Percentiles rank a stretch among this genome's conserved stretches.
Conservation (phyloP, 2,797 vertebrate species). For the Karalla daura region DNA sequence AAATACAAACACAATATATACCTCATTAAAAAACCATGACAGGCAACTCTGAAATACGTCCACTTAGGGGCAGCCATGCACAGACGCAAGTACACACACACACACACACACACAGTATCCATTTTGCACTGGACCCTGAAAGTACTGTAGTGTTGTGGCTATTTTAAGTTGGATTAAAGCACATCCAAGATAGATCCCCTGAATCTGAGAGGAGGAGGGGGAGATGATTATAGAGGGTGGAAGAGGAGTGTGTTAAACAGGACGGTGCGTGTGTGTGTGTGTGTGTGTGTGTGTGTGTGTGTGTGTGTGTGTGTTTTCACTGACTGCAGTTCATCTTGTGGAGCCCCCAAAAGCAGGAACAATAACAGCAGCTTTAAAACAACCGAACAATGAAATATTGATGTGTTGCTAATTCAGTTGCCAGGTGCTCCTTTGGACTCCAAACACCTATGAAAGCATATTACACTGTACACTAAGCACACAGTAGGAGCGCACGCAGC, state of each 20-base stretch:
- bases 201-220: slow-evolving; percentile 1
- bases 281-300: not conserved
- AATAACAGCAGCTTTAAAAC: slow-evolving; percentile 40
- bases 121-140: not conserved
- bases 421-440: slow-evolving; percentile 28
- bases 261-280: not conserved
- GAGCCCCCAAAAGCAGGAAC: no score
- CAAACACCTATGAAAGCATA: slow-evolving; percentile 4
- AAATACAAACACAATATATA: not conserved
- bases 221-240: slow-evolving; percentile 1
- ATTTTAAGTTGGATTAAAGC: slow-evolving; percentile 13
- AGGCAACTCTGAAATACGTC: slow-evolving; percentile 1
- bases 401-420: slow-evolving; percentile 43
- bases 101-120: not conserved
- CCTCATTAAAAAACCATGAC: slow-evolving; percentile 9
- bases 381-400: slow-evolving; percentile 48
- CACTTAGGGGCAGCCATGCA: not conserved
- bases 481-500: not conserved
- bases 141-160: not conserved
- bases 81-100: not conserved
- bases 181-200: slow-evolving; percentile 2
- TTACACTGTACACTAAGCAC: slow-evolving; percentile 10
- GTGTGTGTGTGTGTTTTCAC: no score
- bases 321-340: no score
- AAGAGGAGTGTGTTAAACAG: no score